Evolutionary conservation across 2,797 vertebrate genomes (phyloP).

Genomic region (Sebastes trivittatus): DNA sequence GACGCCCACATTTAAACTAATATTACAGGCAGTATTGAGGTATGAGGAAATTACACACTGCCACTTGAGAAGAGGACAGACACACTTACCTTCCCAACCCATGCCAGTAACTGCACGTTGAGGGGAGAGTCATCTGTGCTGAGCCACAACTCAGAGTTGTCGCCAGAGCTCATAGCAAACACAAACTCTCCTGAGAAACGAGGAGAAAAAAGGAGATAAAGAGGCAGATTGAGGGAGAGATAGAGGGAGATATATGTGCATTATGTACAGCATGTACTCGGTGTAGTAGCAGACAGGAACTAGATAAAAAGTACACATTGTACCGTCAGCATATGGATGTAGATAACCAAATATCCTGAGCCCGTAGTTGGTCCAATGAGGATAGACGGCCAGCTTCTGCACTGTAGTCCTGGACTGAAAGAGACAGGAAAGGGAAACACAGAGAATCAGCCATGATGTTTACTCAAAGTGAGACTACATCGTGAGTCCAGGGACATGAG

Average conservation of each 20-base stretch:
- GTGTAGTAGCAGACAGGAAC: neutral
- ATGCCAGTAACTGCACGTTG: slow-evolving; percentile 84
- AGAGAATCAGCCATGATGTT: slow-evolving; percentile 7
- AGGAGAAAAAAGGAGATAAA: neutral
- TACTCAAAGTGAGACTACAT: slow-evolving; percentile 24
- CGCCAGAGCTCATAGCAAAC: slow-evolving; percentile 92
- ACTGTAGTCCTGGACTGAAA: slow-evolving; percentile 87
- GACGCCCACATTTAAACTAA: neutral
- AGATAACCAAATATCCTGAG: slow-evolving; percentile 96
- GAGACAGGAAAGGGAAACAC: neutral
- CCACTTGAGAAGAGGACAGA: neutral
- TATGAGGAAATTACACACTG: neutral
- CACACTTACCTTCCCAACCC: slow-evolving; percentile 89
- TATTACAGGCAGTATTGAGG: neutral
- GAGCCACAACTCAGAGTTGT: slow-evolving; percentile 97
- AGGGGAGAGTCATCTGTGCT: slow-evolving; percentile 87
- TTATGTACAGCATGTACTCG: neutral
- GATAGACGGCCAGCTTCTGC: slow-evolving; percentile 89
- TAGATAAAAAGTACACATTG: slow-evolving; percentile 20
- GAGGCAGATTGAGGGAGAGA: neutral
- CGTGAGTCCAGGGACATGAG: neutral
- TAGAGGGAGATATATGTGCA: neutral
- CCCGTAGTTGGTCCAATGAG: slow-evolving; percentile 93
- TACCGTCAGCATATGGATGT: slow-evolving; percentile 89
- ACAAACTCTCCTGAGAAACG: slow-evolving; percentile 86